phyloP scores from a whole-genome alignment of 2,888 invertebrate species.

The Ctena decussata region DNA sequence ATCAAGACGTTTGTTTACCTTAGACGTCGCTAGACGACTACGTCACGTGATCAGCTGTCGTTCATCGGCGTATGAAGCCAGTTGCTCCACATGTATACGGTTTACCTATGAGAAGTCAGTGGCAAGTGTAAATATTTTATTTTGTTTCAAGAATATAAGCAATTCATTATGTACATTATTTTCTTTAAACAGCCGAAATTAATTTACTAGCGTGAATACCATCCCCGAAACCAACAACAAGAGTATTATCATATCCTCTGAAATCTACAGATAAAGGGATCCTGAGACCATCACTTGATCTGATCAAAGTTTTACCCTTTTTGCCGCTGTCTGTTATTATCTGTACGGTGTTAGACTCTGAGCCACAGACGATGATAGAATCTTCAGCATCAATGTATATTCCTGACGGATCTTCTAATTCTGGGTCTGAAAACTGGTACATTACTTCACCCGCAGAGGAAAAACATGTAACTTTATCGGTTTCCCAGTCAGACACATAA shows the following conservation, averaged over 20 bases:
- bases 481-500: not conserved
- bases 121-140: no score
- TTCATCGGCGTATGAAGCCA: no score
- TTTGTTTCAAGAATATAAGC: no score
- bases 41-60: no score
- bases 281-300: not conserved
- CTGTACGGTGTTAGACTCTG: not conserved
- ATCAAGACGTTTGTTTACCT: no score
- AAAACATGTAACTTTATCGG: not conserved
- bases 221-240: not conserved
- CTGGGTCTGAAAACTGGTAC: not conserved
- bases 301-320: not conserved
- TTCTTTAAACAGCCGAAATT: no score
- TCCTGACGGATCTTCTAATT: not conserved
- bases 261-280: not conserved
- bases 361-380: not conserved
- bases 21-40: no score
- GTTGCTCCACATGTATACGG: no score
- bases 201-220: no score
- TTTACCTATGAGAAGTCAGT: no score
- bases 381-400: not conserved
- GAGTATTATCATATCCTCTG: not conserved
- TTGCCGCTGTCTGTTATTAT: not conserved
- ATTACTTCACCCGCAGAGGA: not conserved
- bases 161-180: no score